phyloP scores from a whole-genome alignment of 2,888 invertebrate genomes.

The Entomobrya proxima region DNA sequence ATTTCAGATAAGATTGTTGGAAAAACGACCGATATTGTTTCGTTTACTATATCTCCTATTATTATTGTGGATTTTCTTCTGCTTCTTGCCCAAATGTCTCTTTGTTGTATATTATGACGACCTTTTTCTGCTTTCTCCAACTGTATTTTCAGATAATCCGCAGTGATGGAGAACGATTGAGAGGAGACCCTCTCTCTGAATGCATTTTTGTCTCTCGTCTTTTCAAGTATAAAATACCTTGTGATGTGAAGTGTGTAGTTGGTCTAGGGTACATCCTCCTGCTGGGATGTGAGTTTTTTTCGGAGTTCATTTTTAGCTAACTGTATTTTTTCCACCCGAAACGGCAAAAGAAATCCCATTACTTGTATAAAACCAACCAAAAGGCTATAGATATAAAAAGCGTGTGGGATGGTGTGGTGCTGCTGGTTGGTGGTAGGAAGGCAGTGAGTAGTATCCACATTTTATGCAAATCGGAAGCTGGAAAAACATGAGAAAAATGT shows the following conservation, averaged over 20 bases:
- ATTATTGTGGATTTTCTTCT: background rate
- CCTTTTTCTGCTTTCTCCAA: too few relatives aligned
- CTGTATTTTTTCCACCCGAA: background rate
- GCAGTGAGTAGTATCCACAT: background rate
- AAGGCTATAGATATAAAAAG: background rate
- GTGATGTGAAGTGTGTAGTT: background rate
- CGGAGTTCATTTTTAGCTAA: conserved; percentile 29
- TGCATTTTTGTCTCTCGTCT: conserved; percentile 5
- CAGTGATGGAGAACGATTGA: conserved; percentile 42
- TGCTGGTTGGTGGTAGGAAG: background rate
- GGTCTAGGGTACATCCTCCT: background rate
- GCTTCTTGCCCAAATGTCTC: background rate
- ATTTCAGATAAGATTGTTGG: background rate
- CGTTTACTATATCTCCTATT: background rate
- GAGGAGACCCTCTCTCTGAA: background rate
- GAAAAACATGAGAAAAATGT: conserved; percentile 41
- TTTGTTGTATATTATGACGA: background rate
- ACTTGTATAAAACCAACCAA: background rate
- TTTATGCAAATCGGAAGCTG: conserved; percentile 46
- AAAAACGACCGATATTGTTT: background rate
- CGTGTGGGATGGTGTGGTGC: background rate
- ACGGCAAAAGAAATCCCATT: conserved; percentile 20
- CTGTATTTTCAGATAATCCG: conserved; percentile 32
- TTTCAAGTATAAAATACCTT: background rate
- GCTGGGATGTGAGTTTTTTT: background rate